phyloP scores from a whole-genome alignment of 92 coral and sea anemone genomes.

The Zoanthus solanderi region DNA sequence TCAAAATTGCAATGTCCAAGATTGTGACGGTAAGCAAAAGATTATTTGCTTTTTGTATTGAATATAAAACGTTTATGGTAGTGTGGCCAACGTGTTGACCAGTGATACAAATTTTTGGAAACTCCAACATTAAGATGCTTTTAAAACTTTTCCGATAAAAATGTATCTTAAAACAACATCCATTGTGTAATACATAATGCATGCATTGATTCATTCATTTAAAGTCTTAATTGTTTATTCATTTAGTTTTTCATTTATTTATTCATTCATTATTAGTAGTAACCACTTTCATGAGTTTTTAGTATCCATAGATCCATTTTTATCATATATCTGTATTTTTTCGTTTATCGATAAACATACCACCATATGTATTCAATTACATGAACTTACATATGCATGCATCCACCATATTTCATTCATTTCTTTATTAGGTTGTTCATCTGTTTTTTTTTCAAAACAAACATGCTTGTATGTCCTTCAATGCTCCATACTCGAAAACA shows the following conservation, averaged over 20 bases:
- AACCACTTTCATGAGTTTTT: too few species aligned
- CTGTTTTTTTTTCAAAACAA: neutral
- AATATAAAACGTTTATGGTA: neutral
- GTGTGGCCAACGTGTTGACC: neutral
- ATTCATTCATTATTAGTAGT: neutral
- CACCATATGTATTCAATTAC: too few species aligned
- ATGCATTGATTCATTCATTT: neutral
- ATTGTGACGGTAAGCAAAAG: neutral
- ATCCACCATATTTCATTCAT: neutral
- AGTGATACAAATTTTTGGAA: too few species aligned
- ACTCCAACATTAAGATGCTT: too few species aligned
- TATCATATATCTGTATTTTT: too few species aligned
- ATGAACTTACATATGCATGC: neutral
- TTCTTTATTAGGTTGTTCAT: neutral
- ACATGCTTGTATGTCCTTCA: too few species aligned
- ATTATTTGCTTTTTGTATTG: neutral
- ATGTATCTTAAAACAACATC: too few species aligned
- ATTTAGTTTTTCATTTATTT: neutral
- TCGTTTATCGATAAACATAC: too few species aligned
- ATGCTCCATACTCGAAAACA: too few species aligned
- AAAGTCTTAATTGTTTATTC: neutral
- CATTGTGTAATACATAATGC: neutral
- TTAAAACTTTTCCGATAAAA: too few species aligned
- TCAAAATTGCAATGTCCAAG: neutral
- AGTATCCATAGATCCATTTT: too few species aligned